These are phyloP conservation scores for Nothocercus nigrocapillus DNA, from an alignment of 2,113 vertebrate genomes.

Conservation along the genomic window DNA sequence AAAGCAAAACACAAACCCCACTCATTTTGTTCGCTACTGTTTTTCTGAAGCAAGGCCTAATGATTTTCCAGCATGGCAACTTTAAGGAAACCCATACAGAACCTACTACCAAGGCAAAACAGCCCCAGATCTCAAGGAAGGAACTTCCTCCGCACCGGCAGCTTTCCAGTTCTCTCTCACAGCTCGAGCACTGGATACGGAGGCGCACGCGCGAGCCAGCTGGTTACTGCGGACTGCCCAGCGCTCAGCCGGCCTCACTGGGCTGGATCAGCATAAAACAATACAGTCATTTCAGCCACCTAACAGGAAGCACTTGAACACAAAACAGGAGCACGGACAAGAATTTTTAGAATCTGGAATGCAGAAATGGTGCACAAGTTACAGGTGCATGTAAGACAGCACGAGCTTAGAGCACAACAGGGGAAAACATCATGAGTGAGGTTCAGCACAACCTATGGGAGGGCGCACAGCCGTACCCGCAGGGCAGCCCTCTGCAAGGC, in stretches of 20 bases:
- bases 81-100: background rate
- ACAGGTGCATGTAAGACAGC: background rate
- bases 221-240: background rate
- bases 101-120: background rate
- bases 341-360: background rate
- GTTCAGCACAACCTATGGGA: background rate
- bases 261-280: fast-evolving
- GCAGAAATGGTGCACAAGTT: background rate
- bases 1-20: background rate
- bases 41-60: background rate
- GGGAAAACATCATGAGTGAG: fast-evolving
- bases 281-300: background rate
- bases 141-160: background rate
- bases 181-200: background rate
- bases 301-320: background rate
- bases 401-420: fast-evolving
- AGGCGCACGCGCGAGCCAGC: background rate
- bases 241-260: background rate
- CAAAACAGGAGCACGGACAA: fast-evolving
- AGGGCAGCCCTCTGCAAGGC: fast-evolving
- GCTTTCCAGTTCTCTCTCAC: background rate
- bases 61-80: background rate
- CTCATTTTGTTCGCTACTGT: background rate
- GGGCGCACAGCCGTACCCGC: background rate
- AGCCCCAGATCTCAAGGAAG: background rate